Evolutionary conservation across 2,797 vertebrate species (phyloP).

Genomic region (Acestrorhynchus altus): DNA sequence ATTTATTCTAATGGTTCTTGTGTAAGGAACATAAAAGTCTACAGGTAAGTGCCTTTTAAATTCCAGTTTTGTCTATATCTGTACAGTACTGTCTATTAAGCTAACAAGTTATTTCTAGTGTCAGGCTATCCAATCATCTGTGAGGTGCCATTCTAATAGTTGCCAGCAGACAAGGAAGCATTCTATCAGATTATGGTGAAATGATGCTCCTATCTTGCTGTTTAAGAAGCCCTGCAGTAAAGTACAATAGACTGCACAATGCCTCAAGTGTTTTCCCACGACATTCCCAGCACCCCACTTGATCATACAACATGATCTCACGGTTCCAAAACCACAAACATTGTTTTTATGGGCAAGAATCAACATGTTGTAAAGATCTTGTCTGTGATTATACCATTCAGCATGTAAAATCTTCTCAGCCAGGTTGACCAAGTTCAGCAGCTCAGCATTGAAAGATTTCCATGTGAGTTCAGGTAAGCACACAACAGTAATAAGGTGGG

Average conservation of each 20-base stretch:
- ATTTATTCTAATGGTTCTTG: too few relatives aligned
- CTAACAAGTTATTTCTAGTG: too few relatives aligned
- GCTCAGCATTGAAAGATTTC: conserved; percentile 46
- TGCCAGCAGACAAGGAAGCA: neutral
- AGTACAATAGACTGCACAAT: conserved; percentile 30
- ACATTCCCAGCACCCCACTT: conserved; percentile 36
- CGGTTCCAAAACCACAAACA: conserved; percentile 48
- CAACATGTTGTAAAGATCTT: conserved; percentile 50
- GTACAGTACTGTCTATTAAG: too few relatives aligned
- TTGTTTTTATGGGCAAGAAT: conserved; percentile 58
- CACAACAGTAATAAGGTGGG: neutral
- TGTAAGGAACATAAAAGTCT: too few relatives aligned
- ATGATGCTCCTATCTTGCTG: neutral
- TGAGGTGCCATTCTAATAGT: neutral
- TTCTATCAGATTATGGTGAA: conserved; percentile 3
- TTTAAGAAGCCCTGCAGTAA: conserved; percentile 10
- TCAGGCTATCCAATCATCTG: neutral
- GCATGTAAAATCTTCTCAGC: conserved; percentile 44
- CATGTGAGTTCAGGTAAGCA: conserved; percentile 23
- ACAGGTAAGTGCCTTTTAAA: too few relatives aligned
- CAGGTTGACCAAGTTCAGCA: conserved; percentile 47
- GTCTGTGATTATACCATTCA: conserved; percentile 60
- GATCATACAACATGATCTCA: conserved; percentile 45
- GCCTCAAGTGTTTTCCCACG: conserved; percentile 22
- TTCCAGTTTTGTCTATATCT: too few relatives aligned